Base-by-base conservation (phyloP, 2,888 invertebrate species). In the Drosophila ustulata region DNA sequence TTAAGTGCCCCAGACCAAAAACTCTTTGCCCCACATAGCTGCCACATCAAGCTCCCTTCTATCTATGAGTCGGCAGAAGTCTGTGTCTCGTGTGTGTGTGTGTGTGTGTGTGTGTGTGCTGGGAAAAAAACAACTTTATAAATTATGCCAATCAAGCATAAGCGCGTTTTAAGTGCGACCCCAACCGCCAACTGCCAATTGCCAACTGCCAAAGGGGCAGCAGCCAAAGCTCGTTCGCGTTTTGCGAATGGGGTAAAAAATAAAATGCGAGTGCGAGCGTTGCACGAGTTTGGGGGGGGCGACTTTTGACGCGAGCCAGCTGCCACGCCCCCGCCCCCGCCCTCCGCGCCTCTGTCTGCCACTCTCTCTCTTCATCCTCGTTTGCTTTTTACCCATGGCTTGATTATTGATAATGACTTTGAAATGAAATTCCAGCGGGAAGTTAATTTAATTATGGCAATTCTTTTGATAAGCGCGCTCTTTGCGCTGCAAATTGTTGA, bases 331-430 rank as follows among this genome's bases (percentile, higher is more conserved):
- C 0, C 28, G 2, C 1, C 18, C 41, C 7, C 51, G 13, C 13
- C 7, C 34, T 34, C 34, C 34, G 9, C 34, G 4, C 34, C 11
- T 51, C 39, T 0, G 11, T 11, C 9, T 23, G n/a, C 3, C 3
- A 0, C 28, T 1, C 2, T 9, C 34, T 5, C 52, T 23, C 13
- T 2, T 18, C 18, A 18, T 18, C 2, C 18, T 18, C 18, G 18
- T 18, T 18, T 23, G 23, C 43, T 43, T 28, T 34, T 13, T 41
- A 55, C 66, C 66, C 47, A 45, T 62, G 30, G 65, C 74, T 73
- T 75, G 83, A 83, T 83, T 86, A 83, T 83, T 82, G 83, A 75
- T 83, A 85, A 82, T 85, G 86, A 83, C 83, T 86, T 83, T 83
- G 79, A 70, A 80, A 78, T 83, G 83, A 76, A 86, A 86, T 86